Conservation (phyloP, 2,113 vertebrate species). For the Tylochromis polylepis region DNA sequence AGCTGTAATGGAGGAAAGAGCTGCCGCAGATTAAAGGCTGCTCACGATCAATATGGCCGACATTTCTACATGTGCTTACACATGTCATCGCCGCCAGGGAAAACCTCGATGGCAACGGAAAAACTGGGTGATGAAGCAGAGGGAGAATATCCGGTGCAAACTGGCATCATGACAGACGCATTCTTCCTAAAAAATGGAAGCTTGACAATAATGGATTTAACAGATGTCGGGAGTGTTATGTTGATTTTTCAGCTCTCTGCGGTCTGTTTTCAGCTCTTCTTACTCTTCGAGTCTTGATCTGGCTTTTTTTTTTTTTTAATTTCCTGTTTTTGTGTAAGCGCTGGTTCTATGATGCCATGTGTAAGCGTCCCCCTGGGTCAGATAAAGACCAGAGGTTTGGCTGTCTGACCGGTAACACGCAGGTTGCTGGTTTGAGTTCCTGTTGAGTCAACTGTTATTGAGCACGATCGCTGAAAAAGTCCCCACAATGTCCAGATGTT, state of each 20-base stretch:
- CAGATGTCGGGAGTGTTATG: too few relatives aligned
- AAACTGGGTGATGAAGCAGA: neutral
- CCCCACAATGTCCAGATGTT: fast-evolving
- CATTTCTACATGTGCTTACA: neutral
- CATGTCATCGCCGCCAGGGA: neutral
- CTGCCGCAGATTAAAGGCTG: slow-evolving; percentile 12
- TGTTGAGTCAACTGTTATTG: neutral
- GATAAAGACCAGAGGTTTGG: fast-evolving
- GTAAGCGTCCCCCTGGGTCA: neutral
- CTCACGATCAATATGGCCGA: neutral
- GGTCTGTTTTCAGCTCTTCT: too few relatives aligned
- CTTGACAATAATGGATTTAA: neutral
- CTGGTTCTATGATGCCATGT: neutral
- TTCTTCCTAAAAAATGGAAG: too few relatives aligned
- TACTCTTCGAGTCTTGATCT: neutral
- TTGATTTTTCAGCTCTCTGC: neutral
- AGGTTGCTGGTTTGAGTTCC: neutral
- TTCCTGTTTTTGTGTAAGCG: neutral
- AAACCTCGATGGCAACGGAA: neutral
- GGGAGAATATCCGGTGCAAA: neutral
- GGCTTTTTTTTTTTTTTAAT: too few relatives aligned
- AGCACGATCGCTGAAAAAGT: neutral
- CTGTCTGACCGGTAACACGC: neutral
- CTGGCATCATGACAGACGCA: neutral
- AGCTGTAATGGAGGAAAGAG: slow-evolving; percentile 15